A percentile compares a stretch with the other conserved stretches of the same genome.
phyloP scores from a whole-genome alignment of 2,888 invertebrate species.

The Macrosoma leucophasiata region DNA sequence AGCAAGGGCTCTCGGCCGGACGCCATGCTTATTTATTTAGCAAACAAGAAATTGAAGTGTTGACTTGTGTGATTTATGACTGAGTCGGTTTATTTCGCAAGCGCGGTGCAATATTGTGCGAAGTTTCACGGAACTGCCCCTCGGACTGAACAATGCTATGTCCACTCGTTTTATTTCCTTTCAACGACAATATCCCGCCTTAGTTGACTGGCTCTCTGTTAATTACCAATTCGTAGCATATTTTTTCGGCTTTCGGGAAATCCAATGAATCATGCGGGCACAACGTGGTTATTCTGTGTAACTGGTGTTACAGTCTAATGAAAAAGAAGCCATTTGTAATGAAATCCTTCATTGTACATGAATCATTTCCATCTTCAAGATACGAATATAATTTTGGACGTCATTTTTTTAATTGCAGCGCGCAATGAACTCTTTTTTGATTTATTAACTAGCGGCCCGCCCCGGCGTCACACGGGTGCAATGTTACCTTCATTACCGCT shows the following conservation, averaged over 20 bases:
- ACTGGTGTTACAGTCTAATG: no score
- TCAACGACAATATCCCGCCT: slow-evolving; percentile 40
- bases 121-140: slow-evolving; percentile 37
- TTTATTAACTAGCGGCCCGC: no score
- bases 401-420: no score
- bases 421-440: no score
- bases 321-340: no score
- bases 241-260: slow-evolving; percentile 34
- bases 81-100: slow-evolving; percentile 40
- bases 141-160: slow-evolving; percentile 34
- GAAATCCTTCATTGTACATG: no score
- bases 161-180: slow-evolving; percentile 47
- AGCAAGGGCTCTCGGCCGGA: slow-evolving; percentile 31
- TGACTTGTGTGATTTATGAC: slow-evolving; percentile 57
- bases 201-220: slow-evolving; percentile 40
- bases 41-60: slow-evolving; percentile 50
- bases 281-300: slow-evolving; percentile 10
- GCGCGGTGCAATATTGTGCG: slow-evolving; percentile 49
- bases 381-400: no score
- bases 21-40: slow-evolving; percentile 51
- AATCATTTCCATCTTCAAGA: no score
- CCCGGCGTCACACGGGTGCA: no score
- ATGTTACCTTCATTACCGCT: no score
- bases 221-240: slow-evolving; percentile 45
- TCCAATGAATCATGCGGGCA: slow-evolving; percentile 37